Percentiles rank a stretch among this genome's conserved stretches.
phyloP scores from a whole-genome alignment of 2,888 invertebrate species.

The Eilema sororculum region DNA sequence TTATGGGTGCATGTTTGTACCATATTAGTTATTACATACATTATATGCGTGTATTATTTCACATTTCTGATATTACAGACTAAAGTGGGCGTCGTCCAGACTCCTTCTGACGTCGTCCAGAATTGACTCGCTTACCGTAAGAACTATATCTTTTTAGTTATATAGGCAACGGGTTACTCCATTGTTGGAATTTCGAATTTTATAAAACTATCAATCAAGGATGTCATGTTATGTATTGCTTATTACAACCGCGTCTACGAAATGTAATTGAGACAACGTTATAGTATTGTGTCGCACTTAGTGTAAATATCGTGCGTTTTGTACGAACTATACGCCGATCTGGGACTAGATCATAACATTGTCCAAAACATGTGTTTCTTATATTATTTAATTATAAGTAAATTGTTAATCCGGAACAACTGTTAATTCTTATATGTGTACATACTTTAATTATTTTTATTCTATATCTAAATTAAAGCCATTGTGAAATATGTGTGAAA shows the following conservation, averaged over 20 bases:
- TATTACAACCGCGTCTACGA: conserved; percentile 39
- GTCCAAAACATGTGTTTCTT: conserved; percentile 47
- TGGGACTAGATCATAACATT: conserved; percentile 34
- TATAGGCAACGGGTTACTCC: conserved; percentile 6
- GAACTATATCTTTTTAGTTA: conserved; percentile 9
- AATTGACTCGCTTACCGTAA: background rate
- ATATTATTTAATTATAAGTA: conserved; percentile 67
- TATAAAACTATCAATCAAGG: conserved; percentile 24
- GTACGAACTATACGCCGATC: conserved; percentile 33
- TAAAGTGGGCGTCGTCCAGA: background rate
- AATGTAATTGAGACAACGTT: conserved; percentile 29
- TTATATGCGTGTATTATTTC: conserved; percentile 1
- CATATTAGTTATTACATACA: background rate
- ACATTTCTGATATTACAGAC: background rate
- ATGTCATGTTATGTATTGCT: conserved; percentile 34
- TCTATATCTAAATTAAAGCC: conserved; percentile 77
- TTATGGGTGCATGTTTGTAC: too few relatives aligned
- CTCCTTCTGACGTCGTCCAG: background rate
- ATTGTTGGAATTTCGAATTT: conserved; percentile 21
- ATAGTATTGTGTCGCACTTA: conserved; percentile 36
- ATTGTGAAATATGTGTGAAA: conserved; percentile 85
- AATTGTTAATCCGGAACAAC: conserved; percentile 79
- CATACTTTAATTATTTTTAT: conserved; percentile 80
- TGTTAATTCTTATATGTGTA: conserved; percentile 83
- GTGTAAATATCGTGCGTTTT: conserved; percentile 44